These are phyloP conservation scores for Esox lucius DNA, from an alignment of 2,797 vertebrate genomes.

Conservation along the genomic window DNA sequence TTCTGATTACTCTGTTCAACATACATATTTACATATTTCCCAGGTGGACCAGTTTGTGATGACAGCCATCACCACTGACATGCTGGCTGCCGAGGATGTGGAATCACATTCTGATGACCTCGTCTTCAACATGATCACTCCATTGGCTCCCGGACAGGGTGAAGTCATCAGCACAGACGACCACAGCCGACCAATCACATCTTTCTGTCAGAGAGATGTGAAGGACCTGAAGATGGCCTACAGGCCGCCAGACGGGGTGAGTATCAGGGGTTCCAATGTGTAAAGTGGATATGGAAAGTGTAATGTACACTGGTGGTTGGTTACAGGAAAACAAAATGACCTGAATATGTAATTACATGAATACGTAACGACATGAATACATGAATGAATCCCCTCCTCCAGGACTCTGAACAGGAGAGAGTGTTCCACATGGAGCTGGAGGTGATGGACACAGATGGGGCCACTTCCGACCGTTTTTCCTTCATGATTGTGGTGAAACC, in stretches of 20 bases:
- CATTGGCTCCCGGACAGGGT: conserved; percentile 50
- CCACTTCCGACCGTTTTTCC: conserved; percentile 67
- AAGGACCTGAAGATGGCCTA: conserved; percentile 74
- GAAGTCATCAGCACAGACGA: conserved; percentile 72
- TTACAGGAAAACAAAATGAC: neutral
- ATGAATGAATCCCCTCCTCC: neutral
- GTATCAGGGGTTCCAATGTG: neutral
- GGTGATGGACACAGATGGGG: conserved; percentile 63
- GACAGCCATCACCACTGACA: conserved; percentile 67
- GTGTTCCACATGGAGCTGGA: conserved; percentile 74
- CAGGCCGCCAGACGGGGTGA: conserved; percentile 56
- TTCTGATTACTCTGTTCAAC: neutral
- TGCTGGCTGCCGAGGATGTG: conserved; percentile 68
- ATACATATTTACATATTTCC: neutral
- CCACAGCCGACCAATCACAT: conserved; percentile 58
- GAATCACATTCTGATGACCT: conserved; percentile 63
- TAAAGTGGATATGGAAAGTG: neutral
- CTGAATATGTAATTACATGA: neutral
- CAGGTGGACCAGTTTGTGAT: conserved; percentile 63
- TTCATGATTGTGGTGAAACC: conserved; percentile 74
- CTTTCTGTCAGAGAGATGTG: conserved; percentile 73
- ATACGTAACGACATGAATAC: neutral
- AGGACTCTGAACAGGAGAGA: conserved; percentile 55
- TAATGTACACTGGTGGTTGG: too few species aligned
- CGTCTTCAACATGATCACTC: conserved; percentile 69